A percentile compares a stretch with the other conserved stretches of the same genome.
Evolutionary conservation across 2,113 vertebrate species (phyloP).

Genomic region (Saccopteryx leptura): DNA sequence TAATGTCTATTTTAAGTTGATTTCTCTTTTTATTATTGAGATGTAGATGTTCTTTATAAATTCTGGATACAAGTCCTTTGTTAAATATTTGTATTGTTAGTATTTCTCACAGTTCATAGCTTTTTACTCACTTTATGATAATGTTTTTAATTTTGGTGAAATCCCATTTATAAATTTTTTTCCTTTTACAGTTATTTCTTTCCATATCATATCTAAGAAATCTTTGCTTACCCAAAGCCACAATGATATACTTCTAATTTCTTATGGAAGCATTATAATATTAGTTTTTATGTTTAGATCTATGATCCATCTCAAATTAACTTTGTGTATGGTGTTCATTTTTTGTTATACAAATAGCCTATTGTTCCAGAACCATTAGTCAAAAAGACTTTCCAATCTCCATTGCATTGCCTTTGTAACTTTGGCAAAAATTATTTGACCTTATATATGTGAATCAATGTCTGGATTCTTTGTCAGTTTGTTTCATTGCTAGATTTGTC

Average conservation of each 20-base stretch:
- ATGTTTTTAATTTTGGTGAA: slow-evolving; percentile 52
- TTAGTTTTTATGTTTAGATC: slow-evolving; percentile 29
- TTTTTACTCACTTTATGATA: background rate
- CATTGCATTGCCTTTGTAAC: background rate
- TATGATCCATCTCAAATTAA: background rate
- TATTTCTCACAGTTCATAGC: slow-evolving; percentile 2
- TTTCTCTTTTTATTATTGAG: background rate
- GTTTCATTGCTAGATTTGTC: background rate
- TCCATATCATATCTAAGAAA: slow-evolving; percentile 26
- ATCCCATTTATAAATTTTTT: background rate
- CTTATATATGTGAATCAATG: background rate
- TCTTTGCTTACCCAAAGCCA: background rate
- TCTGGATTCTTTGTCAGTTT: background rate
- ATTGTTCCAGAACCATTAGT: background rate
- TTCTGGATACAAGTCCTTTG: background rate
- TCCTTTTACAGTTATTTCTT: background rate
- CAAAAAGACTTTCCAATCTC: background rate
- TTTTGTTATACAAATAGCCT: background rate
- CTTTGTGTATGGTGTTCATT: background rate
- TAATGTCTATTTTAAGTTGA: background rate
- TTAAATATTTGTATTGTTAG: background rate
- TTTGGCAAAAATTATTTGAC: background rate
- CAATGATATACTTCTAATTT: background rate
- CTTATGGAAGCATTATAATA: background rate
- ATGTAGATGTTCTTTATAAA: background rate